These are phyloP conservation scores for Proisotoma minuta DNA, from an alignment of 2,888 invertebrate species.

Conservation along the genomic window DNA sequence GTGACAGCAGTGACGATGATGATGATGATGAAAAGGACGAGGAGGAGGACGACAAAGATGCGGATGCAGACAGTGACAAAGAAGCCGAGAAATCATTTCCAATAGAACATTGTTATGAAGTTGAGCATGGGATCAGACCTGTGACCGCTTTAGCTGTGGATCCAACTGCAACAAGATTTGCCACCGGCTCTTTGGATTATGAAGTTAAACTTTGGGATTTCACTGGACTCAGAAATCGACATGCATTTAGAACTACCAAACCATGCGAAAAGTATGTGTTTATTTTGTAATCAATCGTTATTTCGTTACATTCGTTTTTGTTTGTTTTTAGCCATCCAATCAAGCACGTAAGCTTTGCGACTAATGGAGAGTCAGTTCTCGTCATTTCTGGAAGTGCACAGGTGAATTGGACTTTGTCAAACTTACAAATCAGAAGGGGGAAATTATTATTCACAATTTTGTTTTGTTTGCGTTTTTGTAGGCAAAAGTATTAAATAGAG, in stretches of 20 bases:
- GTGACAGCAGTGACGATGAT: conserved; percentile 37
- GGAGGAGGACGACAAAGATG: conserved; percentile 50
- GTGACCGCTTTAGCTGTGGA: conserved; percentile 87
- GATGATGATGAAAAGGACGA: conserved; percentile 50
- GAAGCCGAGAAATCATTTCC: conserved; percentile 52
- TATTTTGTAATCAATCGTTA: conserved; percentile 69
- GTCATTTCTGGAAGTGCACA: conserved; percentile 88
- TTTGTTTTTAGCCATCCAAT: conserved; percentile 68
- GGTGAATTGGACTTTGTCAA: conserved; percentile 20
- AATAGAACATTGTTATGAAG: conserved; percentile 60
- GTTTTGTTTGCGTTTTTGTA: conserved; percentile 28
- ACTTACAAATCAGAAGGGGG: neutral
- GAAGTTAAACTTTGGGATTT: conserved; percentile 98
- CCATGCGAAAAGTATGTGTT: conserved; percentile 72
- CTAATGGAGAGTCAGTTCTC: conserved; percentile 87
- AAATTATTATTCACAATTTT: too few relatives aligned
- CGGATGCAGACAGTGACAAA: conserved; percentile 41
- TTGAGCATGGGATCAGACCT: conserved; percentile 85
- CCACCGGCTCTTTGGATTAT: conserved; percentile 91
- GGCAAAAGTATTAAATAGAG: conserved; percentile 88
- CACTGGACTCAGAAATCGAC: conserved; percentile 93
- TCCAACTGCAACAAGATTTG: conserved; percentile 84
- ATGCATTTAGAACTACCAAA: conserved; percentile 85
- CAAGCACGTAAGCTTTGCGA: conserved; percentile 80
- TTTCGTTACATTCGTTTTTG: conserved; percentile 4